Evolutionary conservation across 64 coral and sea anemone genomes (phyloP).

Genomic region (Stichodactyla helianthus): DNA sequence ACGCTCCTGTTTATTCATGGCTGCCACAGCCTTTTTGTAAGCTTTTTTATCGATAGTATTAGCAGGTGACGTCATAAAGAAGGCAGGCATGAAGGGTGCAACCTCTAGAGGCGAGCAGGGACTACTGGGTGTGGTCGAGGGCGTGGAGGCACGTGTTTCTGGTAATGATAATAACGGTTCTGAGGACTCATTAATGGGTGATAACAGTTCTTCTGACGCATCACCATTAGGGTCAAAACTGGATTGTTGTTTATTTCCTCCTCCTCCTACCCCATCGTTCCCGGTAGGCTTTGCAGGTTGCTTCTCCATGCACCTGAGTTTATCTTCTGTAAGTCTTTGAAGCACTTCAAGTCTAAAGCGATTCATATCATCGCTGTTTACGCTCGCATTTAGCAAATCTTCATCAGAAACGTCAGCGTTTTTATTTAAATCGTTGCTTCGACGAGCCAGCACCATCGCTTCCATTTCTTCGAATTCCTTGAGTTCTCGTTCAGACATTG

Average conservation of each 20-base stretch:
- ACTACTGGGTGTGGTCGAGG: slow-evolving; percentile 78
- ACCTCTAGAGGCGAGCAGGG: slow-evolving; percentile 81
- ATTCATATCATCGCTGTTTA: slow-evolving; percentile 91
- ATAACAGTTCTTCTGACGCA: slow-evolving; percentile 53
- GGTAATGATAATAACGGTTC: slow-evolving; percentile 58
- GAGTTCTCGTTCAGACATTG: slow-evolving; percentile 42
- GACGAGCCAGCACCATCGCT: slow-evolving; percentile 36
- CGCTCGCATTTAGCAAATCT: slow-evolving; percentile 73
- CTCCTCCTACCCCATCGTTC: background rate
- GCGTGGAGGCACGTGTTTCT: slow-evolving; percentile 46
- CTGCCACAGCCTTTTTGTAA: slow-evolving; percentile 14
- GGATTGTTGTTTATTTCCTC: background rate
- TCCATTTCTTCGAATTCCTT: slow-evolving; percentile 61
- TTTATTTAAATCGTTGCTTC: slow-evolving; percentile 20
- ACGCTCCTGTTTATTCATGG: background rate
- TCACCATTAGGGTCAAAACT: slow-evolving; percentile 20
- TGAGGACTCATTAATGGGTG: slow-evolving; percentile 71
- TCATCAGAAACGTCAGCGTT: slow-evolving; percentile 39
- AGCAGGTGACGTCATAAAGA: slow-evolving; percentile 81
- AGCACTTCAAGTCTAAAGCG: slow-evolving; percentile 76
- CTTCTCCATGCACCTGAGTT: slow-evolving; percentile 48
- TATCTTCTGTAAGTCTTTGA: slow-evolving; percentile 63
- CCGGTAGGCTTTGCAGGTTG: background rate
- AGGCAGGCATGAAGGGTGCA: slow-evolving; percentile 75
- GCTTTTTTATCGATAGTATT: slow-evolving; percentile 56